phyloP scores from a whole-genome alignment of 1,140 invertebrate genomes.

The Heliconius hermathena region DNA sequence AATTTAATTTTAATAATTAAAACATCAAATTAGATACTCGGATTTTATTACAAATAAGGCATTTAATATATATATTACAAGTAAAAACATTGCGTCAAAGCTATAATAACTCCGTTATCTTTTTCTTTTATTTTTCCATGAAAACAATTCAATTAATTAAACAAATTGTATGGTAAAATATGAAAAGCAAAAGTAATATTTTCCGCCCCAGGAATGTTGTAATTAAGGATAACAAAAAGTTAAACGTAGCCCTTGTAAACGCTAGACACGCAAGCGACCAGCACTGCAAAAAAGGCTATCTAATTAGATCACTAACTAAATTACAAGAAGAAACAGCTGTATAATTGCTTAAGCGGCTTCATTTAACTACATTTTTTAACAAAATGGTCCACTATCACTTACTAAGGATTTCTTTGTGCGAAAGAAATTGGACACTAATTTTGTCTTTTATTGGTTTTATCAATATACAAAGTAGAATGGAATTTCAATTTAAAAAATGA shows the following conservation, averaged over 20 bases:
- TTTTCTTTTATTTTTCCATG: not conserved
- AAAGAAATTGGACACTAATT: not conserved
- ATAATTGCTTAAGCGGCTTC: slow-evolving; percentile 52
- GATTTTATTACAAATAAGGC: not conserved
- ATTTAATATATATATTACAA: not conserved
- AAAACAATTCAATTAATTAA: slow-evolving; percentile 16
- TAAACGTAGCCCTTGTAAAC: slow-evolving; percentile 18
- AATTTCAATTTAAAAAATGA: not conserved
- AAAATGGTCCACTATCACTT: slow-evolving; percentile 14
- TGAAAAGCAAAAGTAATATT: slow-evolving; percentile 22
- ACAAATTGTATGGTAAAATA: slow-evolving; percentile 15
- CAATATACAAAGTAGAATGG: not conserved
- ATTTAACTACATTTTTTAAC: slow-evolving; percentile 11
- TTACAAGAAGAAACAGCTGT: slow-evolving; percentile 52
- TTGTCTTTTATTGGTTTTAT: not conserved
- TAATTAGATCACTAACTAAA: slow-evolving; percentile 59
- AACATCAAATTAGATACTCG: not conserved
- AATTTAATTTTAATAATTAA: not conserved
- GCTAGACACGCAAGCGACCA: slow-evolving; percentile 38
- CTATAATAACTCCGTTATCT: not conserved
- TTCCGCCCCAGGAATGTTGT: slow-evolving; percentile 13
- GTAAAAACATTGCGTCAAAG: not conserved
- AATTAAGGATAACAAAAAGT: slow-evolving; percentile 29
- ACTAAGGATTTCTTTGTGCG: slow-evolving; percentile 18
- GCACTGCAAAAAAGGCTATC: slow-evolving; percentile 45